Conservation (phyloP, 2,888 invertebrate species). For the Rosalia funebris region DNA sequence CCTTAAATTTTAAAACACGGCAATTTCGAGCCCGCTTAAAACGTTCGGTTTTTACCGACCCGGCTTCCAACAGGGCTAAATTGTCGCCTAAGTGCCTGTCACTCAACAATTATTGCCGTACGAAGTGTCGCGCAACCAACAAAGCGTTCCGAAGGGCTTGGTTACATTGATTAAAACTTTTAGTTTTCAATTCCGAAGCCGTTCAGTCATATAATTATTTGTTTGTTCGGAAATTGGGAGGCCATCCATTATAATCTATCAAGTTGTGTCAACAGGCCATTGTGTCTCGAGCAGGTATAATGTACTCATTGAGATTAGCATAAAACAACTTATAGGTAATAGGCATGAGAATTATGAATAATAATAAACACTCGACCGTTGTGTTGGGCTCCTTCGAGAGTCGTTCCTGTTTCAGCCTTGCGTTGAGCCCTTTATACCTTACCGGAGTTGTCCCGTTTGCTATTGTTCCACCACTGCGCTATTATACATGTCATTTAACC, state of each 20-base stretch:
- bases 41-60: conserved; percentile 17
- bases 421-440: conserved; percentile 2
- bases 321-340: conserved; percentile 26
- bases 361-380: conserved; percentile 35
- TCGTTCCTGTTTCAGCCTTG: conserved; percentile 11
- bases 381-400: conserved; percentile 29
- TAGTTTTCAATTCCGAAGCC: conserved; percentile 45
- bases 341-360: conserved; percentile 41
- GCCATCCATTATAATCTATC: conserved; percentile 54
- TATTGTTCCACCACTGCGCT: conserved; percentile 10
- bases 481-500: conserved; percentile 23
- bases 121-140: conserved; percentile 46
- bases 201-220: conserved; percentile 53
- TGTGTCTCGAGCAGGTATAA: conserved; percentile 53
- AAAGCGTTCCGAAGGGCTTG: conserved; percentile 45
- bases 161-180: conserved; percentile 49
- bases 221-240: conserved; percentile 47
- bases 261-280: conserved; percentile 50
- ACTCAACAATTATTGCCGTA: conserved; percentile 49
- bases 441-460: conserved; percentile 7
- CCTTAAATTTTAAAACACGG: conserved; percentile 21
- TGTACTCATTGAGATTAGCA: conserved; percentile 42
- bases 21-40: conserved; percentile 11
- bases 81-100: conserved; percentile 48
- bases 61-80: conserved; percentile 20